phyloP scores from a whole-genome alignment of 2,113 vertebrate genomes.

The Pelvicachromis taeniatus region DNA sequence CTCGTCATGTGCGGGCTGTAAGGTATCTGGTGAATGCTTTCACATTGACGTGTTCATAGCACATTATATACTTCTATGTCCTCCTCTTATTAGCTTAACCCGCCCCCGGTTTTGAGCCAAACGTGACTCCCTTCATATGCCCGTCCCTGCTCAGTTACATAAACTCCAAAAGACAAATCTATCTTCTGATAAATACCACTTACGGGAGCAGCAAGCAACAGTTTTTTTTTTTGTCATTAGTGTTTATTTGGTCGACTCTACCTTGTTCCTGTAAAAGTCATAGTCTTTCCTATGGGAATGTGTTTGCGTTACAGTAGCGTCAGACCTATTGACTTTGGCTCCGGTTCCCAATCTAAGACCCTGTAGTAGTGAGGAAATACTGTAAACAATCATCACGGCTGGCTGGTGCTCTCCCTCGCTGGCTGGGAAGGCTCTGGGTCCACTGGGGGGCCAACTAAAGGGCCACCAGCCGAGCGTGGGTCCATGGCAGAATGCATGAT shows the following conservation, averaged over 20 bases:
- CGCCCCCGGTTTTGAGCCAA: background rate
- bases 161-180: background rate
- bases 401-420: constrained; percentile 51
- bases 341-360: constrained; percentile 7
- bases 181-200: background rate
- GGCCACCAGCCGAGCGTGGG: constrained; percentile 73
- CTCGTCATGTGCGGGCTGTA: constrained; percentile 17
- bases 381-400: constrained; percentile 77
- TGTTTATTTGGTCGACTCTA: constrained; percentile 30
- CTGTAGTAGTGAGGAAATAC: constrained; percentile 62
- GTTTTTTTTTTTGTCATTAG: constrained; percentile 27
- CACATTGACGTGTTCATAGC: constrained; percentile 8
- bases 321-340: constrained; percentile 20
- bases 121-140: background rate
- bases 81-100: background rate
- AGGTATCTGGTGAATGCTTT: constrained; percentile 67
- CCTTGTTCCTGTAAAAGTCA: background rate
- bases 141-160: background rate
- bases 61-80: background rate
- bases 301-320: constrained; percentile 8
- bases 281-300: constrained; percentile 7
- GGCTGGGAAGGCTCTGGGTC: constrained; percentile 18
- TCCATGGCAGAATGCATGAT: constrained; percentile 96
- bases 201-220: constrained; percentile 47
- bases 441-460: constrained; percentile 24